These are phyloP conservation scores for Tineola bisselliella DNA, from an alignment of 2,888 invertebrate species.

Conservation along the genomic window DNA sequence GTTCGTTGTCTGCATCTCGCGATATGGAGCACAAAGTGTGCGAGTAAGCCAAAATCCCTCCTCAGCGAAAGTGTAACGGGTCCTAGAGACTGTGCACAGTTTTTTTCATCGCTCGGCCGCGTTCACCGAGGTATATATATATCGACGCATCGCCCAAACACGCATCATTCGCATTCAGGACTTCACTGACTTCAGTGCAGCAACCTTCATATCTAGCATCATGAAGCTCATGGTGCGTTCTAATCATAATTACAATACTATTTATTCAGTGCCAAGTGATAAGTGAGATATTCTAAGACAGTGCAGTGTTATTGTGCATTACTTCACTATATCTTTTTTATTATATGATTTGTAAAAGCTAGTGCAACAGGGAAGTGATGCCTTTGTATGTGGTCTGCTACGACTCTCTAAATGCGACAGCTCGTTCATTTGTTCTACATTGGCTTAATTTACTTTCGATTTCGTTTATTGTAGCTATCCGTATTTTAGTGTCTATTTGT, in stretches of 20 bases:
- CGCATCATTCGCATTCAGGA: conserved; percentile 69
- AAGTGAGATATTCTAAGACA: background rate
- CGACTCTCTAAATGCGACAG: conserved; percentile 34
- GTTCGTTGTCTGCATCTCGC: conserved; percentile 10
- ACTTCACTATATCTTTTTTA: background rate
- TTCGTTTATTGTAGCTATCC: background rate
- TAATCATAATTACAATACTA: background rate
- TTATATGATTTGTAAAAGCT: conserved; percentile 18
- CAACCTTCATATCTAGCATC: conserved; percentile 62
- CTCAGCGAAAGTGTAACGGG: conserved; percentile 65
- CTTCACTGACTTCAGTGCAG: conserved; percentile 66
- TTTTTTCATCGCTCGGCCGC: conserved; percentile 61
- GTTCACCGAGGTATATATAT: conserved; percentile 58
- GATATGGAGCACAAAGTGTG: conserved; percentile 4
- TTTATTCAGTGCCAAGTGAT: conserved; percentile 15
- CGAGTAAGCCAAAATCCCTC: conserved; percentile 32
- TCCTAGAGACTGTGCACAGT: conserved; percentile 52
- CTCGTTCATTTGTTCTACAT: conserved; percentile 26
- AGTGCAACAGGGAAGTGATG: conserved; percentile 36
- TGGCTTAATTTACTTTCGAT: conserved; percentile 11
- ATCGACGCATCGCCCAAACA: conserved; percentile 46
- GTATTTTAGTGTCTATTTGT: background rate
- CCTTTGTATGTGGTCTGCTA: conserved; percentile 22
- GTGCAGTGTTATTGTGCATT: background rate
- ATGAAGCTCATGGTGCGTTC: conserved; percentile 66